Base-by-base conservation (phyloP, 2,888 invertebrate species). In the Euphydryas editha region DNA sequence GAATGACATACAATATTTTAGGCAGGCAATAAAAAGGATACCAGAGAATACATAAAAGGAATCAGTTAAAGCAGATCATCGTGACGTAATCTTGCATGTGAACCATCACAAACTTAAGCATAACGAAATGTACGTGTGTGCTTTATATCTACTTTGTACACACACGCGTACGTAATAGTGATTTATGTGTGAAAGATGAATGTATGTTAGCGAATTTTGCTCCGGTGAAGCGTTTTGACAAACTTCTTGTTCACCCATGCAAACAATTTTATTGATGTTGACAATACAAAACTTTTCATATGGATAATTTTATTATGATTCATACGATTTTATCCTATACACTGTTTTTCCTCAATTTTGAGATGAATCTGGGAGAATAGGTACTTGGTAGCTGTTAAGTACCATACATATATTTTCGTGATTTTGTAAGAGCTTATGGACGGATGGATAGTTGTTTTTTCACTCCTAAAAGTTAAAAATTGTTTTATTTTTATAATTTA, bases 201-300 rank as follows among this genome's bases (percentile, higher is more conserved):
- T 30, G 20, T 30, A 30, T 17, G 54, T 54, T 17, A 54, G 17
- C 49, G 36, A 10, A 54, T 54, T 54, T 21, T 36, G 20, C 54
- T 17, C 30, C 36, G 11, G 30, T 30, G 36, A 36, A 54, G 36
- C 36, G 36, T 54, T 54, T 54, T 36, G 54, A 36, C 17, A 36
- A 36, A 54, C n/a, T 54, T 54, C 30, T 54, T 36, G 54, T 17
- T 54, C 54, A n/a, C 8, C 36, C 36, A 36, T 54, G 54, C 54
- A 36, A 36, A 17, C 36, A 17, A 36, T 54, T 54, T 54, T 54
- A 54, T 54, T 54, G 54, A 54, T 54, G 54, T 54, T 54, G 54
- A 30, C 54, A 36, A 36, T 24, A n/a, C 5, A 17, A 17, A 30
- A 54, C 36, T 54, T 54, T 17, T 54, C 20, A 54, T 54, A n/a